These are phyloP conservation scores for Proteles cristata DNA, from an alignment of 2,113 vertebrate genomes.

Conservation along the genomic window DNA sequence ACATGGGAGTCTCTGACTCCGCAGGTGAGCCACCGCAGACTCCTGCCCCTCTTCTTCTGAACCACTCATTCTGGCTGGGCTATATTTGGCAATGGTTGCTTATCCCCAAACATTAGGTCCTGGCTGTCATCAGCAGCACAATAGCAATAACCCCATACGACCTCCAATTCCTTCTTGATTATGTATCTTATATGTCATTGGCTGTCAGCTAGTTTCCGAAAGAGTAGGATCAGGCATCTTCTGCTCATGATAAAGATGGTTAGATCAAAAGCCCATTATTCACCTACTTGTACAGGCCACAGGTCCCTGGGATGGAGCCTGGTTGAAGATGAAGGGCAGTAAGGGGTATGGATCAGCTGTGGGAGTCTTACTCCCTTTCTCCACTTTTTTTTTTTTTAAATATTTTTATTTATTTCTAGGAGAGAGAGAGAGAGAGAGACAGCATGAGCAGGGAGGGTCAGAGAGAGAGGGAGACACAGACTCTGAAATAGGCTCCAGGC, in stretches of 20 bases:
- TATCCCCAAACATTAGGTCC: fast-evolving
- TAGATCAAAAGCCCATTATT: fast-evolving
- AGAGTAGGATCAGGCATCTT: background rate
- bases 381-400: too few relatives aligned
- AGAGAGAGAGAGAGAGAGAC: too few relatives aligned
- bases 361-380: background rate
- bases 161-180: background rate
- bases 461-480: too few relatives aligned
- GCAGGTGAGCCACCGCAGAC: background rate
- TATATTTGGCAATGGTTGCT: background rate
- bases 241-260: background rate
- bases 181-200: background rate
- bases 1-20: fast-evolving
- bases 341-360: too few relatives aligned
- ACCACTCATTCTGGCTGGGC: fast-evolving
- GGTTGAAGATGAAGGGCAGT: background rate
- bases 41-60: too few relatives aligned
- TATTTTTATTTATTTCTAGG: too few relatives aligned
- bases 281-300: background rate
- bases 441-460: too few relatives aligned
- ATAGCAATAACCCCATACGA: background rate
- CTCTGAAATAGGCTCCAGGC: too few relatives aligned
- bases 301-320: background rate
- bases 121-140: background rate
- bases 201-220: background rate